These are phyloP conservation scores for Drosophila eugracilis DNA, from an alignment of 1,140 invertebrate genomes.

Conservation along the genomic window DNA sequence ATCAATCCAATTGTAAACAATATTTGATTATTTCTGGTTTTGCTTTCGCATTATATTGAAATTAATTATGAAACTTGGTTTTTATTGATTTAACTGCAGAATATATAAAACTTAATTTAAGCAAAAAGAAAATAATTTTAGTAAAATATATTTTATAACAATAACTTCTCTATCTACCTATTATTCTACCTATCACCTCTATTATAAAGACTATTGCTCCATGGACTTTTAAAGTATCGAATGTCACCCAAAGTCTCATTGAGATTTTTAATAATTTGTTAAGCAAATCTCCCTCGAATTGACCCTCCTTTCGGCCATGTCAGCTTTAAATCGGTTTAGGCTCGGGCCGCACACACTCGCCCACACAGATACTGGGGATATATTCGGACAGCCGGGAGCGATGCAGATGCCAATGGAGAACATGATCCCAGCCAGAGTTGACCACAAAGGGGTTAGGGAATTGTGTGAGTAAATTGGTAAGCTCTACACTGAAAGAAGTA, in stretches of 20 bases:
- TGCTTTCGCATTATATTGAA: neutral
- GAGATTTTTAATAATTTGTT: slow-evolving; percentile 27
- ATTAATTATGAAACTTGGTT: neutral
- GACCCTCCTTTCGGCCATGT: slow-evolving; percentile 14
- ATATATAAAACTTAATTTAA: too few species aligned
- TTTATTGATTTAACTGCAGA: too few species aligned
- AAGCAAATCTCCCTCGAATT: neutral
- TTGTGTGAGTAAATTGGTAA: slow-evolving; percentile 11
- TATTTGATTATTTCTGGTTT: slow-evolving; percentile 4
- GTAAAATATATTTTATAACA: too few species aligned
- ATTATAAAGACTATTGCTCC: neutral
- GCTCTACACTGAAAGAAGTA: slow-evolving; percentile 9
- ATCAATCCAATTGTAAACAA: slow-evolving; percentile 25
- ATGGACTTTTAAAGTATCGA: slow-evolving; percentile 4
- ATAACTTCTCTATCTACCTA: too few species aligned
- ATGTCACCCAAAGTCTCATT: slow-evolving; percentile 9
- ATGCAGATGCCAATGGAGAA: slow-evolving; percentile 34
- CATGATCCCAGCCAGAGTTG: slow-evolving; percentile 23
- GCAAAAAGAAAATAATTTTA: too few species aligned
- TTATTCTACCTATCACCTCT: too few species aligned
- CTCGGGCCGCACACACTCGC: slow-evolving; percentile 25
- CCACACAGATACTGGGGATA: slow-evolving; percentile 18
- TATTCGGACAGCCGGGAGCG: slow-evolving; percentile 12
- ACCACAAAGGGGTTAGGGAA: slow-evolving; percentile 20
- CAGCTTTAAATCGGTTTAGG: slow-evolving; percentile 36